phyloP scores from a whole-genome alignment of 2,888 invertebrate species.

The Xanthorhoe spadicearia region DNA sequence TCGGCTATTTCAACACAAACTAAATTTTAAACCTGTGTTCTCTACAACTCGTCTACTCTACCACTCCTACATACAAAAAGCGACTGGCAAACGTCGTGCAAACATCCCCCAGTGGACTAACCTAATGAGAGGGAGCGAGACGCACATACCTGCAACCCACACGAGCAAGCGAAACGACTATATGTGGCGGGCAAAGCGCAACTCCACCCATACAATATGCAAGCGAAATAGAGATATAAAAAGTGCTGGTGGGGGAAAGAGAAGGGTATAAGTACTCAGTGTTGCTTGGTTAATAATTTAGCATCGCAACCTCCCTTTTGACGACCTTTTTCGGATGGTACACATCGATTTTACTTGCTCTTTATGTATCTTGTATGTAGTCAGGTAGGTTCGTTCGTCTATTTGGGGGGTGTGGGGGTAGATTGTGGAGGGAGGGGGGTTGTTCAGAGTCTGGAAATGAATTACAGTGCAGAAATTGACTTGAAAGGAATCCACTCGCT shows the following conservation, averaged over 20 bases:
- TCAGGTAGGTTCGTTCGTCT: constrained; percentile 13
- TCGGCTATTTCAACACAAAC: not conserved
- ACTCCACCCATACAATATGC: constrained; percentile 62
- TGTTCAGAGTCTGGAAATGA: constrained; percentile 2
- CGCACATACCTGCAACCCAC: constrained; percentile 44
- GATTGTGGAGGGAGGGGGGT: not conserved
- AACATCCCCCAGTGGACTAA: constrained; percentile 77
- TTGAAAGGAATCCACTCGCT: constrained; percentile 4
- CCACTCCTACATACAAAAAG: constrained; percentile 61
- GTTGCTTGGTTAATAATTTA: constrained; percentile 80
- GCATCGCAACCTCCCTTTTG: constrained; percentile 75
- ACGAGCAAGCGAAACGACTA: constrained; percentile 58
- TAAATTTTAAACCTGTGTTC: constrained; percentile 12
- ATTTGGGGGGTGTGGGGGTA: constrained; percentile 5
- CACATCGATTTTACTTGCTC: constrained; percentile 55
- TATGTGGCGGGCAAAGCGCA: constrained; percentile 82
- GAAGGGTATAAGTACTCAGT: constrained; percentile 69
- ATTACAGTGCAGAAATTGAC: not conserved
- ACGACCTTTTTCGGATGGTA: constrained; percentile 45
- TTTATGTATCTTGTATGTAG: constrained; percentile 26
- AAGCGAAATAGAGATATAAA: constrained; percentile 53
- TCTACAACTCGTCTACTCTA: constrained; percentile 54
- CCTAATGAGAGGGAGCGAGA: constrained; percentile 81
- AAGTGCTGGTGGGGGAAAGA: constrained; percentile 45
- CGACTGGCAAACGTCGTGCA: constrained; percentile 80